These are phyloP conservation scores for Cephalotes varians DNA, from an alignment of 2,888 invertebrate species.

Conservation along the genomic window DNA sequence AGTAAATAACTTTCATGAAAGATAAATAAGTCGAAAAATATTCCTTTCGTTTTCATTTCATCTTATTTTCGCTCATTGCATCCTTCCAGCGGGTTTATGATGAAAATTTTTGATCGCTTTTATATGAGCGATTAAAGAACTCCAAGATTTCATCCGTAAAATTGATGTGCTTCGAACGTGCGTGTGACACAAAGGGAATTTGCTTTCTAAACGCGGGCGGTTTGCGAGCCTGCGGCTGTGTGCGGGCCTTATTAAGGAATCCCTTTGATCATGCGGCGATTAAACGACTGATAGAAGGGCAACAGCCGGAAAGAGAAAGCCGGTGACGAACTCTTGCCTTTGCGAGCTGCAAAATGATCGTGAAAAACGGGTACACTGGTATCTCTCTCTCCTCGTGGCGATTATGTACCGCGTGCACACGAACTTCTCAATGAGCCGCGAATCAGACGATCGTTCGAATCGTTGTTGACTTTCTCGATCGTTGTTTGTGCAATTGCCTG, in stretches of 20 bases:
- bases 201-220: conserved; percentile 31
- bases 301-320: neutral
- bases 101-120: conserved; percentile 1
- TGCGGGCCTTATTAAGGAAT: conserved; percentile 45
- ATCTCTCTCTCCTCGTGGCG: neutral
- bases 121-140: neutral
- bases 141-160: conserved; percentile 11
- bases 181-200: conserved; percentile 38
- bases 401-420: neutral
- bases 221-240: conserved; percentile 49
- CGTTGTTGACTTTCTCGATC: neutral
- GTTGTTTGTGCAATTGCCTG: conserved; percentile 6
- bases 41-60: neutral
- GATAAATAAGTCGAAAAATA: neutral
- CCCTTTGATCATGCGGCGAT: conserved; percentile 51
- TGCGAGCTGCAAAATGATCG: neutral
- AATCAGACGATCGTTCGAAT: neutral
- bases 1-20: neutral
- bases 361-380: neutral
- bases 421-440: conserved; percentile 1
- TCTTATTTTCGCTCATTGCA: neutral
- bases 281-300: conserved; percentile 49
- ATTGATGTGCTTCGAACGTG: conserved; percentile 8
- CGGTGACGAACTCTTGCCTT: conserved; percentile 26
- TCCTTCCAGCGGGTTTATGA: neutral